Conservation (phyloP, 2,113 vertebrate species). For the Merops nubicus region DNA sequence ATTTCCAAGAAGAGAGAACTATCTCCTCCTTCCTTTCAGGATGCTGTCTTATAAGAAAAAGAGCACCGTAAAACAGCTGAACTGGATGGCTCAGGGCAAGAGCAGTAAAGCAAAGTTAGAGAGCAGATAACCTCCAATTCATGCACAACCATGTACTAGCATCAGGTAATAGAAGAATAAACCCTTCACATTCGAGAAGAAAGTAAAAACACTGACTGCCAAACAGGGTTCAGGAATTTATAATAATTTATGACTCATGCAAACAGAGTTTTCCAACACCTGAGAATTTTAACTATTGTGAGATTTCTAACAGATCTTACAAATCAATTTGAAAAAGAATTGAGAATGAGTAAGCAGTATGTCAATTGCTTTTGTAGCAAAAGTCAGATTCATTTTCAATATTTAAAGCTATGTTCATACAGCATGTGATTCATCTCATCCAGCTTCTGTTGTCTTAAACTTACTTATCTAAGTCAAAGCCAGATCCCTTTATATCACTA, state of each 20-base stretch:
- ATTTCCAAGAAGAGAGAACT: constrained; percentile 18
- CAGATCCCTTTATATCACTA: not conserved
- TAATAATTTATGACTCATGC: not conserved
- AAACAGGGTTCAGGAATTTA: not conserved
- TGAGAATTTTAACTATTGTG: not conserved
- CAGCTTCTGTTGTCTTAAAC: not conserved
- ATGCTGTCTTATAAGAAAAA: not conserved
- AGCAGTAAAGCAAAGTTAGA: not conserved
- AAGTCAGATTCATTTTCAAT: not conserved
- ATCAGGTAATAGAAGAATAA: not conserved
- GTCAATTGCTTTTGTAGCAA: not conserved
- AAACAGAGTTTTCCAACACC: not conserved
- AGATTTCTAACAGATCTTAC: not conserved
- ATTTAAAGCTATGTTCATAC: not conserved
- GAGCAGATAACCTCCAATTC: not conserved
- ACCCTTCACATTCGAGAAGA: not conserved
- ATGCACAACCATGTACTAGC: not conserved
- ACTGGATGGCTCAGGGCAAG: not conserved
- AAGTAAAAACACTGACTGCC: not conserved
- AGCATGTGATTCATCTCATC: not conserved
- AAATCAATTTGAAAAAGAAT: not conserved
- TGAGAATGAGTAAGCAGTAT: not conserved
- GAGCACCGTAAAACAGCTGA: not conserved
- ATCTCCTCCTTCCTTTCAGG: not conserved
- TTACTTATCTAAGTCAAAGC: not conserved